Evolutionary conservation across 2,113 vertebrate genomes (phyloP).

Genomic region (Hydrochoerus hydrochaeris): DNA sequence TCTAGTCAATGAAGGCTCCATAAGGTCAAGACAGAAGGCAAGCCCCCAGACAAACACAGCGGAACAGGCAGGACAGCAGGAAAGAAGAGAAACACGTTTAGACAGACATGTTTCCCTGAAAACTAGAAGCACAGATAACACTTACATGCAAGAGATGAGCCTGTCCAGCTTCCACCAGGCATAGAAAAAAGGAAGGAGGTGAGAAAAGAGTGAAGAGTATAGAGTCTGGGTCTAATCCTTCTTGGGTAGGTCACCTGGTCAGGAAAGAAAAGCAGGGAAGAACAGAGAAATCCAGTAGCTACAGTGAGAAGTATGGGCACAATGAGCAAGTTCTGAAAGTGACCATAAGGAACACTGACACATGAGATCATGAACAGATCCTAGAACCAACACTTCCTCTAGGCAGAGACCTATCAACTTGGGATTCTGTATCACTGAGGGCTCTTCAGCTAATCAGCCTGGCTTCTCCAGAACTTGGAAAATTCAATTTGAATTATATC

Average conservation of each 20-base stretch:
- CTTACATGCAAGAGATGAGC: slow-evolving; percentile 90
- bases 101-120: slow-evolving; percentile 56
- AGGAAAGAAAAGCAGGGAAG: slow-evolving; percentile 86
- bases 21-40: neutral
- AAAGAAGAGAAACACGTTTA: slow-evolving; percentile 47
- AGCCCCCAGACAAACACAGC: neutral
- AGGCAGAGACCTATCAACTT: neutral
- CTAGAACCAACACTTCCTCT: neutral
- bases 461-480: slow-evolving; percentile 31
- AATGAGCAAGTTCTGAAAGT: slow-evolving; percentile 66
- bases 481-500: slow-evolving; percentile 1
- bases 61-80: slow-evolving; percentile 53
- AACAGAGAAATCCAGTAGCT: slow-evolving; percentile 82
- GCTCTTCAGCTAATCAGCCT: neutral
- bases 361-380: neutral
- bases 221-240: slow-evolving; percentile 85
- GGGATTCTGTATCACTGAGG: neutral
- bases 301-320: slow-evolving; percentile 72
- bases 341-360: slow-evolving; percentile 50
- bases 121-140: slow-evolving; percentile 82
- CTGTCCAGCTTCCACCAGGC: slow-evolving; percentile 88
- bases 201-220: slow-evolving; percentile 87
- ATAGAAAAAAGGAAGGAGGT: slow-evolving; percentile 88
- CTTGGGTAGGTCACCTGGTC: slow-evolving; percentile 87
- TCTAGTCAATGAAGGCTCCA: neutral